These are phyloP conservation scores for Ostrea denselamellosa DNA, from an alignment of 1,140 invertebrate species.

Conservation along the genomic window DNA sequence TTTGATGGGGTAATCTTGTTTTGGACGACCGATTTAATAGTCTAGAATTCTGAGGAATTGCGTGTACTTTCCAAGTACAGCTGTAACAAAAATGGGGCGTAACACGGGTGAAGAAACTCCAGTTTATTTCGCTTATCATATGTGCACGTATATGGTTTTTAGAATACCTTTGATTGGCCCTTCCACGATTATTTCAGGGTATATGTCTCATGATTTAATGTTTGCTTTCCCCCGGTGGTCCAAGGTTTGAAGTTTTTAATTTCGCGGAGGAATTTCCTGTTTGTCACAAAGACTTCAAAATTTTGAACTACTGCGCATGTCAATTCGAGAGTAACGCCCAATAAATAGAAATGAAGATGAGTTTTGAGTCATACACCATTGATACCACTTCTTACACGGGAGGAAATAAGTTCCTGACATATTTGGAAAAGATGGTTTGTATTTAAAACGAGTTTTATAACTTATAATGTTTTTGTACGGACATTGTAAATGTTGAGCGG, in stretches of 20 bases:
- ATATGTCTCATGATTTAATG: background rate
- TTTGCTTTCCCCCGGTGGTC: slow-evolving; percentile 16
- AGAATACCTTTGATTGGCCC: background rate
- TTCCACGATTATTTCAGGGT: background rate
- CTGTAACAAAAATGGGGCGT: background rate
- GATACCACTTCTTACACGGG: background rate
- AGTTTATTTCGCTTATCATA: background rate
- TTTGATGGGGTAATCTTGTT: background rate
- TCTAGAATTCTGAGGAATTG: background rate
- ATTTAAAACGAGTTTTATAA: background rate
- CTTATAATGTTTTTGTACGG: too few species aligned
- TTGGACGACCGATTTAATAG: background rate
- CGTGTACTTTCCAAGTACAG: background rate
- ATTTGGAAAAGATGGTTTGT: background rate
- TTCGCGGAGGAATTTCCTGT: slow-evolving; percentile 36
- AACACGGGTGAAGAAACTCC: background rate
- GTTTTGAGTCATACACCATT: slow-evolving; percentile 9
- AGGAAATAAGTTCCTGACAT: background rate
- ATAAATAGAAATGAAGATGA: slow-evolving; percentile 4
- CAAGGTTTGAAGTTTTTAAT: background rate
- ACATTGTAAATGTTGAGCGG: too few species aligned
- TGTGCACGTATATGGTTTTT: background rate
- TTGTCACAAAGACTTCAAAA: slow-evolving; percentile 16
- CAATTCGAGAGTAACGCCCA: background rate
- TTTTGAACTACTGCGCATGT: background rate